Base-by-base conservation (phyloP, 2,797 vertebrate genomes). In the Phataginus tricuspis region DNA sequence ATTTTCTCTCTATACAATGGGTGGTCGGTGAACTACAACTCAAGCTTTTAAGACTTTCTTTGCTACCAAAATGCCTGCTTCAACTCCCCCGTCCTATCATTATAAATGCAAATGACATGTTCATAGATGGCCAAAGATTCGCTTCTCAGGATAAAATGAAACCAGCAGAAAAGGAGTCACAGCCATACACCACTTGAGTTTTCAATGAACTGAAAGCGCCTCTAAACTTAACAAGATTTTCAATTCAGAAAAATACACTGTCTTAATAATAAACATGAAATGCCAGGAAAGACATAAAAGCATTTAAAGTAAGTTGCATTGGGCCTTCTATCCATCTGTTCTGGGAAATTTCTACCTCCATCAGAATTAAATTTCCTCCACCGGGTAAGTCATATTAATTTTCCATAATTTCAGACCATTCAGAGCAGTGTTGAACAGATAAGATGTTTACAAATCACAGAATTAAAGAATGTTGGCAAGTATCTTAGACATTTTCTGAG, bases 71-170 rank as follows among this genome's bases (percentile, higher is more conserved):
- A 71, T 77, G 21, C 10, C 53, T 45, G 13, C 68, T 90, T 78
- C 49, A 71, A 11, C 16, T 68, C 34, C 34, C 55, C 31, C 80
- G 19, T 63, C 49, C 66, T 55, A 39, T 27, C 82, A 49, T 68
- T 49, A 80, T 29, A 61, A 82, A 51, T 59, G 42, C n/a, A 92
- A 90, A 85, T 59, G n/a, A 39, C 55, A 96, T 74, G n/a, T 82
- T 93, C 79, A 87, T 45, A 14, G 75, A 31, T n/a, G 19, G 25
- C 29, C 59, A n/a, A 68, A 23, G 31, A 72, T 7, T 95, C 86
- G 69, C 79, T 86, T 92, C 69, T 63, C 51, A 80, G 72, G 59
- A 90, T 57, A 93, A 85, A 78, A 85, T 27, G 29, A 25, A 78
- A 74, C 19, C 49, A 61, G 68, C 27, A 83, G 45, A 68, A 84